phyloP scores from a whole-genome alignment of 2,888 invertebrate genomes.

The Enchytraeus crypticus region DNA sequence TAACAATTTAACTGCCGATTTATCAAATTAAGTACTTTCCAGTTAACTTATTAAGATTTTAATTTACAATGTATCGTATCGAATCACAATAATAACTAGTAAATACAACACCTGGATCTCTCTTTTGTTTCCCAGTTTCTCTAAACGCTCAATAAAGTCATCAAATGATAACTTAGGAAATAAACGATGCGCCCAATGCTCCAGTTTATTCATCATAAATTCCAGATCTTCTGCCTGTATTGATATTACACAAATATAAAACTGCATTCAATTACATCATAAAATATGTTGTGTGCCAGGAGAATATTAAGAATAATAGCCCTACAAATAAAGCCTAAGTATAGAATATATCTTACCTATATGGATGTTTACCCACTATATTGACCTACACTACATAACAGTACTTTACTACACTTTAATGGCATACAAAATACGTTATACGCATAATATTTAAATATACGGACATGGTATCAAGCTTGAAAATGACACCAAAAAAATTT shows the following conservation, averaged over 20 bases:
- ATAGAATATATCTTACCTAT: no score
- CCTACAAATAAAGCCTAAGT: neutral
- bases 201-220: conserved; percentile 67
- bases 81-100: neutral
- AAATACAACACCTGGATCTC: conserved; percentile 58
- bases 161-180: conserved; percentile 82
- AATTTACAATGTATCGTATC: neutral
- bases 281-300: neutral
- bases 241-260: neutral
- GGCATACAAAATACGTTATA: no score
- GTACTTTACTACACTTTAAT: no score
- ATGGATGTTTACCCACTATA: no score
- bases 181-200: conserved; percentile 87
- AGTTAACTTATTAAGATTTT: no score
- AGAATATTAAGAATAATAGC: neutral
- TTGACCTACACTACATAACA: no score
- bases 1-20: no score
- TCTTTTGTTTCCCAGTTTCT: conserved; percentile 73
- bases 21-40: no score
- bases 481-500: no score
- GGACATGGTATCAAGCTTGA: no score
- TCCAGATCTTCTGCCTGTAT: conserved; percentile 67
- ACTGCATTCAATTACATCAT: neutral
- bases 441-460: no score
- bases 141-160: conserved; percentile 69